A percentile compares a stretch with the other conserved stretches of the same genome.
phyloP scores from a whole-genome alignment of 2,888 invertebrate genomes.

The Malthinus seriepunctatus region DNA sequence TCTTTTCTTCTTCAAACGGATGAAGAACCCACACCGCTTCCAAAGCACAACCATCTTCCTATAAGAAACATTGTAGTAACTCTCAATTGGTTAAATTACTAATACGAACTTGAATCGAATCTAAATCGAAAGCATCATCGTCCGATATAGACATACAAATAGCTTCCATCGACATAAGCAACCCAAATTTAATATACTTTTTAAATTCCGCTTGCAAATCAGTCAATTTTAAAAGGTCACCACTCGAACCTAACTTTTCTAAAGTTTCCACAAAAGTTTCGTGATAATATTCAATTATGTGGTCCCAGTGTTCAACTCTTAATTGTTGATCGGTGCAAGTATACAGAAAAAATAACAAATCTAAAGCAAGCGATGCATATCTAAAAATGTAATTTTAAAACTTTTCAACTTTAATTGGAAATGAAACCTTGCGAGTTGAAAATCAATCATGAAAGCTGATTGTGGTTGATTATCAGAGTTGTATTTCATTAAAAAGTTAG shows the following conservation, averaged over 20 bases:
- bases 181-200: slow-evolving; percentile 60
- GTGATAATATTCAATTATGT: slow-evolving; percentile 65
- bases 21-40: slow-evolving; percentile 67
- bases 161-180: slow-evolving; percentile 65
- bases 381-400: slow-evolving; percentile 8
- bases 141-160: slow-evolving; percentile 61
- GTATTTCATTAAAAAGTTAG: slow-evolving; percentile 69
- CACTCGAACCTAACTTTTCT: slow-evolving; percentile 63
- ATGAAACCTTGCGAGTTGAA: slow-evolving; percentile 62
- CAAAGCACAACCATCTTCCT: slow-evolving; percentile 62
- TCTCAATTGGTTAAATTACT: neutral
- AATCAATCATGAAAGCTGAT: slow-evolving; percentile 68
- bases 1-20: slow-evolving; percentile 63
- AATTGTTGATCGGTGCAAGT: slow-evolving; percentile 65
- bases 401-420: neutral
- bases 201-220: slow-evolving; percentile 60
- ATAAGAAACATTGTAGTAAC: slow-evolving; percentile 25
- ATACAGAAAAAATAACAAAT: slow-evolving; percentile 57
- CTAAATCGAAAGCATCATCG: slow-evolving; percentile 61
- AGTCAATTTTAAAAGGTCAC: slow-evolving; percentile 60
- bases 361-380: slow-evolving; percentile 20
- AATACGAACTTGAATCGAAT: slow-evolving; percentile 56
- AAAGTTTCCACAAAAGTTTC: slow-evolving; percentile 60
- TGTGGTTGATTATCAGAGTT: slow-evolving; percentile 44
- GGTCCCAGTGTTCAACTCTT: slow-evolving; percentile 61